Evolutionary conservation across 2,797 vertebrate species (phyloP).

Genomic region (Thamnophis elegans): DNA sequence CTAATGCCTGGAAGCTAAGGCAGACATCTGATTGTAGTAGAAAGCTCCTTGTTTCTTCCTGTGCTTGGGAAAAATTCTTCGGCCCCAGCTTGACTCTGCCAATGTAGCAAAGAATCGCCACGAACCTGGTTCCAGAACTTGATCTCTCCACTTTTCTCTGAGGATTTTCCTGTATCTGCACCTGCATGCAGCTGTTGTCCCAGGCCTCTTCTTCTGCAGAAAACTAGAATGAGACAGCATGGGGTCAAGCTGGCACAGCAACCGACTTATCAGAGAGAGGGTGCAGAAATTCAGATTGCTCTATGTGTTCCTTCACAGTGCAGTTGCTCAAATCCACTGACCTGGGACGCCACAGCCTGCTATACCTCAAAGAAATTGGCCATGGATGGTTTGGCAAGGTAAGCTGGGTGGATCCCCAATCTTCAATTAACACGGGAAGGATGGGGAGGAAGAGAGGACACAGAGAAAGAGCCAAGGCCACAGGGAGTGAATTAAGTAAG

Average conservation of each 20-base stretch:
- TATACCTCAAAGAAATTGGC: constrained; percentile 96
- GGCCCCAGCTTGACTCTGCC: background rate
- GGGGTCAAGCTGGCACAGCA: background rate
- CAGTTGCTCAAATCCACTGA: constrained; percentile 85
- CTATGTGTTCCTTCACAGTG: constrained; percentile 70
- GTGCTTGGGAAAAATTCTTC: background rate
- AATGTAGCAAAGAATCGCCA: background rate
- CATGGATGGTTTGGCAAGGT: constrained; percentile 98
- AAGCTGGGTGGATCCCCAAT: constrained; percentile 52
- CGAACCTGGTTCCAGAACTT: background rate
- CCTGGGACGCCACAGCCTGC: constrained; percentile 86
- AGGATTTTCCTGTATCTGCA: background rate
- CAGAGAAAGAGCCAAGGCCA: background rate
- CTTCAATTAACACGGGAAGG: background rate
- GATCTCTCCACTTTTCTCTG: background rate
- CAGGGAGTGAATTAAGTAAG: background rate
- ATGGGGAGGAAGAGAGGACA: background rate
- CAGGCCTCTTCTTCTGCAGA: background rate
- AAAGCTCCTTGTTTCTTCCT: background rate
- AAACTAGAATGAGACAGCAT: background rate
- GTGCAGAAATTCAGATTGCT: background rate
- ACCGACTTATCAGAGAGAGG: background rate
- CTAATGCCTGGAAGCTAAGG: background rate
- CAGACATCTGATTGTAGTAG: background rate
- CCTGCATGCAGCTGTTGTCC: background rate